Percentiles rank a stretch among this genome's conserved stretches.
These are phyloP conservation scores for Xestia sexstrigata DNA, from an alignment of 2,888 invertebrate species.

Conservation along the genomic window DNA sequence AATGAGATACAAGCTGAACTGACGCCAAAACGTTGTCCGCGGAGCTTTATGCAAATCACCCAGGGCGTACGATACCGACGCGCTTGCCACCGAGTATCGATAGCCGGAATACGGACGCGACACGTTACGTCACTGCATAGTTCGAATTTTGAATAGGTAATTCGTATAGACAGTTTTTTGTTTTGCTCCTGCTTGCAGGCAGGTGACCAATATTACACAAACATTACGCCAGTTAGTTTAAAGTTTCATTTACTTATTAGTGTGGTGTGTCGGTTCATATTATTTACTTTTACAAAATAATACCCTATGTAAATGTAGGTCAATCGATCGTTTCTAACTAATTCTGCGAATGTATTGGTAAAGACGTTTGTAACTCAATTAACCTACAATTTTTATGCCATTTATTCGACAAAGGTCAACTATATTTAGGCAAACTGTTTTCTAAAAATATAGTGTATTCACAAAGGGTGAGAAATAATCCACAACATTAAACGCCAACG, in stretches of 20 bases:
- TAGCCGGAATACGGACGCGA: conserved; percentile 58
- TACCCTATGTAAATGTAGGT: background rate
- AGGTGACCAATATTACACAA: background rate
- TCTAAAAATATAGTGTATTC: background rate
- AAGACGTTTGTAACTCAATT: background rate
- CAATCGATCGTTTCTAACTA: background rate
- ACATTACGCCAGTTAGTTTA: background rate
- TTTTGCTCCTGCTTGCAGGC: background rate
- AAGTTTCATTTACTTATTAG: background rate
- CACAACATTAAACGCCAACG: background rate
- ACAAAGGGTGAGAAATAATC: background rate
- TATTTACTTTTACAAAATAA: background rate
- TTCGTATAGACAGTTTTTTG: background rate
- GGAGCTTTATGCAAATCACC: conserved; percentile 86
- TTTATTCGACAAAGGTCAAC: background rate
- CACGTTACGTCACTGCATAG: conserved; percentile 46
- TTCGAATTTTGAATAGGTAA: conserved; percentile 23
- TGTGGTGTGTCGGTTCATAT: background rate
- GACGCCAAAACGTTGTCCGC: conserved; percentile 87
- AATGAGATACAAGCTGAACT: conserved; percentile 87
- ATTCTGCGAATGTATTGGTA: background rate
- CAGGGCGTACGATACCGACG: conserved; percentile 71
- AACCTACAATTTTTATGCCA: background rate
- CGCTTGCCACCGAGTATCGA: conserved; percentile 63
- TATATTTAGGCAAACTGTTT: background rate